Percentiles rank a stretch among this genome's conserved stretches.
phyloP scores from a whole-genome alignment of 2,888 invertebrate species.

The Calephelis perditalis region DNA sequence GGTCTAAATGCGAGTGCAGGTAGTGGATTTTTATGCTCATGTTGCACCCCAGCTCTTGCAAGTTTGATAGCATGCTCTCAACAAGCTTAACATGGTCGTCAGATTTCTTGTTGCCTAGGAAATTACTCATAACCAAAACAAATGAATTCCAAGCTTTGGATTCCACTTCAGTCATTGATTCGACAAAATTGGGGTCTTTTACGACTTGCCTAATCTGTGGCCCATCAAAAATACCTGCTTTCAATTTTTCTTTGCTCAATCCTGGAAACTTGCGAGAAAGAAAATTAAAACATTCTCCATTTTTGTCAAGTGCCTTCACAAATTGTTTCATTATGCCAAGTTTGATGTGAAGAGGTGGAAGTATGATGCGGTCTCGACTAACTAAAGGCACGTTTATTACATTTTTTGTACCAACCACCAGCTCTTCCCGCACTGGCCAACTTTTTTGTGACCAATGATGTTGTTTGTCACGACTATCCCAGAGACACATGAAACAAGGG shows the following conservation, averaged over 20 bases:
- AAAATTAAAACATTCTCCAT: not conserved
- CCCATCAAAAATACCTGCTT: too few relatives aligned
- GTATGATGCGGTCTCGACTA: not conserved
- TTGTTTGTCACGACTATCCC: constrained; percentile 24
- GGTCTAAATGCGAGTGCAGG: too few relatives aligned
- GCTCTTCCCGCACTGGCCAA: not conserved
- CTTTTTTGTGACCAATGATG: constrained; percentile 16
- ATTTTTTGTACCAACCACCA: constrained; percentile 20
- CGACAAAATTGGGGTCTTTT: too few relatives aligned
- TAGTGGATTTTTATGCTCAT: too few relatives aligned
- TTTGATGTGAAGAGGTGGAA: not conserved
- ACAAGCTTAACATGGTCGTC: not conserved
- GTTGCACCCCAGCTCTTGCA: too few relatives aligned
- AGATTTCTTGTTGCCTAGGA: not conserved
- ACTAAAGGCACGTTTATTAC: constrained; percentile 6
- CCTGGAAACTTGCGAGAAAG: not conserved
- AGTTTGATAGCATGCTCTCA: not conserved
- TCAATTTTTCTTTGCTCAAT: not conserved
- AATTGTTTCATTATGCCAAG: not conserved
- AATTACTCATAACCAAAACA: not conserved
- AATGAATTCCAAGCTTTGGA: not conserved
- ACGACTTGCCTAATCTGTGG: too few relatives aligned
- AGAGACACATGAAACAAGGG: constrained; percentile 24
- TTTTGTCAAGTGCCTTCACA: not conserved
- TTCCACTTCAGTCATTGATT: not conserved